Conservation (phyloP, 2,888 invertebrate genomes). For the Muschampia plurimacula region DNA sequence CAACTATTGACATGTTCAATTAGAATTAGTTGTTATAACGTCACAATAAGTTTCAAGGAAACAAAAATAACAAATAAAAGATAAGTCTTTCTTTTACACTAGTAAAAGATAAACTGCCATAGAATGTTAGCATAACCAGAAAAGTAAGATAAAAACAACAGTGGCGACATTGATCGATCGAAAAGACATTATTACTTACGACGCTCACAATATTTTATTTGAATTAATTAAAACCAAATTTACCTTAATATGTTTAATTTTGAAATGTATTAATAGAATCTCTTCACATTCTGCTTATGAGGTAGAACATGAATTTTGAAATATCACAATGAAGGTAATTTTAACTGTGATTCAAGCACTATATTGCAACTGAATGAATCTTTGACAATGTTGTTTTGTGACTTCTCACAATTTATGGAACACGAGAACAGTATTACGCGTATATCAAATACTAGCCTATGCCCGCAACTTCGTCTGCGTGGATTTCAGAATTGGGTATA, state of each 20-base stretch:
- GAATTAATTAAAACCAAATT: constrained; percentile 18
- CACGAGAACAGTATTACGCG: too few relatives aligned
- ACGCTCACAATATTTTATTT: constrained; percentile 7
- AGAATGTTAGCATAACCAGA: constrained; percentile 3
- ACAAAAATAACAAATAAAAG: background rate
- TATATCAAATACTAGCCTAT: too few relatives aligned
- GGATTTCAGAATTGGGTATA: too few relatives aligned
- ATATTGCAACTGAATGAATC: too few relatives aligned
- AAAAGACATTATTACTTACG: background rate
- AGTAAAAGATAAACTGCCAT: constrained; percentile 6
- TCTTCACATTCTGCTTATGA: background rate
- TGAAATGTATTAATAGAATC: constrained; percentile 1
- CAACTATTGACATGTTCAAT: constrained; percentile 5
- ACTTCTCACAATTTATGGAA: too few relatives aligned
- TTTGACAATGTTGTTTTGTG: too few relatives aligned
- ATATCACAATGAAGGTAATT: too few relatives aligned
- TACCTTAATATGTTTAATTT: constrained; percentile 15
- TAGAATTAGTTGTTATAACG: background rate
- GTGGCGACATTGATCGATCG: background rate
- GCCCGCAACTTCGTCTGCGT: too few relatives aligned
- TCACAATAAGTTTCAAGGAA: background rate
- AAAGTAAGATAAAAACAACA: background rate
- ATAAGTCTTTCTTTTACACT: background rate
- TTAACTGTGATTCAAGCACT: too few relatives aligned
- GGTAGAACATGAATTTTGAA: background rate